Percentiles rank a stretch among this genome's conserved stretches.
Conservation (phyloP, 2,113 vertebrate genomes). For the Procapra przewalskii region DNA sequence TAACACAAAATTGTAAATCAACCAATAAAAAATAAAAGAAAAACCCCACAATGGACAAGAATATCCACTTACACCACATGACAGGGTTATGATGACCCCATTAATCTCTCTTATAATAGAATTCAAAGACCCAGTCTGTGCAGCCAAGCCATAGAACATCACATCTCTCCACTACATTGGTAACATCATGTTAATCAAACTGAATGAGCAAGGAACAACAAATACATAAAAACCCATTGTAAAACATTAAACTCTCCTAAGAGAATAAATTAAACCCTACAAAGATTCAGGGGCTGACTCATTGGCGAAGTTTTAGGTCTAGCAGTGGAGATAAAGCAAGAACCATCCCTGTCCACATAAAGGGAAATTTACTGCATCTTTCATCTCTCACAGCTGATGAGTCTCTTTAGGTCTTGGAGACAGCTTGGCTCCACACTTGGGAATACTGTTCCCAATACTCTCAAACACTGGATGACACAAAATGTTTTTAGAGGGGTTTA, state of each 20-base stretch:
- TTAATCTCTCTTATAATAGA: neutral
- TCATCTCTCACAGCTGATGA: neutral
- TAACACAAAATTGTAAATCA: neutral
- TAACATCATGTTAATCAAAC: neutral
- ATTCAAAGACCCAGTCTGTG: neutral
- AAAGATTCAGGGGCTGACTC: neutral
- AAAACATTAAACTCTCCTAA: neutral
- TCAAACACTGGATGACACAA: neutral
- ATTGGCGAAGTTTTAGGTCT: neutral
- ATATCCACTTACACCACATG: too few relatives aligned
- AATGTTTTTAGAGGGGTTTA: neutral
- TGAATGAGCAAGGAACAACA: neutral
- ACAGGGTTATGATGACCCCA: neutral
- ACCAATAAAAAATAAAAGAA: neutral
- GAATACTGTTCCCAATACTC: neutral
- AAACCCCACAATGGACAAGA: neutral
- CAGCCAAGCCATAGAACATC: neutral
- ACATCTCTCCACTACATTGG: neutral
- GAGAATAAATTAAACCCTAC: neutral
- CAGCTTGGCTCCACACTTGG: neutral
- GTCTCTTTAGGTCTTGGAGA: neutral
- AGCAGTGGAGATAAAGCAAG: neutral
- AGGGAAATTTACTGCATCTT: neutral
- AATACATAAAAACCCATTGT: neutral
- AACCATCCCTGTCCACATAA: neutral